Conservation (phyloP, 2,113 vertebrate genomes). For the Cyprinus carpio region DNA sequence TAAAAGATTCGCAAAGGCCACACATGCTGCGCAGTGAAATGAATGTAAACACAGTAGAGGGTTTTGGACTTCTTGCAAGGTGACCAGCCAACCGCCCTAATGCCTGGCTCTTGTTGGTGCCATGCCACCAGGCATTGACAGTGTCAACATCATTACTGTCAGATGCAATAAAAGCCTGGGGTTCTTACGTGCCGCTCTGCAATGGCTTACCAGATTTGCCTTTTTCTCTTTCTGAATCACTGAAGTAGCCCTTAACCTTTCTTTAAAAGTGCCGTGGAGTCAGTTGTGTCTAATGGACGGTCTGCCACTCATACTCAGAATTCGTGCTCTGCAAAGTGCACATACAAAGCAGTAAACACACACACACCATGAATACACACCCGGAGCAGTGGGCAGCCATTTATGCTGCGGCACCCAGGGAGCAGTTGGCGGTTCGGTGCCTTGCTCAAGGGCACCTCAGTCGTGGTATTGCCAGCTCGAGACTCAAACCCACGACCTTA, state of each 20-base stretch:
- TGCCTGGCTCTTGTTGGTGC: constrained; percentile 48
- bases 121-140: constrained; percentile 56
- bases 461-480: too few relatives aligned
- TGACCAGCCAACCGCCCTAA: constrained; percentile 66
- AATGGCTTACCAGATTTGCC: constrained; percentile 49
- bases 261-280: background rate
- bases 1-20: constrained; percentile 62
- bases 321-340: too few relatives aligned
- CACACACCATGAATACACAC: too few relatives aligned
- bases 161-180: constrained; percentile 55
- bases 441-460: too few relatives aligned
- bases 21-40: constrained; percentile 70
- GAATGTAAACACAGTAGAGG: constrained; percentile 70
- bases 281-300: background rate
- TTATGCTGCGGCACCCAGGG: too few relatives aligned
- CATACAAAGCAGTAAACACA: too few relatives aligned
- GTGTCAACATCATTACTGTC: constrained; percentile 65
- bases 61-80: constrained; percentile 67
- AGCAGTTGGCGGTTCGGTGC: too few relatives aligned
- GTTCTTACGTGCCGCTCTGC: constrained; percentile 52
- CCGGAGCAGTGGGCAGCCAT: too few relatives aligned
- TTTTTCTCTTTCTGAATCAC: constrained; percentile 13
- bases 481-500: too few relatives aligned
- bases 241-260: background rate
- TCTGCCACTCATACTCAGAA: too few relatives aligned